Evolutionary conservation across 2,888 invertebrate species (phyloP).

Genomic region (Lepidocyrtoides sp.): DNA sequence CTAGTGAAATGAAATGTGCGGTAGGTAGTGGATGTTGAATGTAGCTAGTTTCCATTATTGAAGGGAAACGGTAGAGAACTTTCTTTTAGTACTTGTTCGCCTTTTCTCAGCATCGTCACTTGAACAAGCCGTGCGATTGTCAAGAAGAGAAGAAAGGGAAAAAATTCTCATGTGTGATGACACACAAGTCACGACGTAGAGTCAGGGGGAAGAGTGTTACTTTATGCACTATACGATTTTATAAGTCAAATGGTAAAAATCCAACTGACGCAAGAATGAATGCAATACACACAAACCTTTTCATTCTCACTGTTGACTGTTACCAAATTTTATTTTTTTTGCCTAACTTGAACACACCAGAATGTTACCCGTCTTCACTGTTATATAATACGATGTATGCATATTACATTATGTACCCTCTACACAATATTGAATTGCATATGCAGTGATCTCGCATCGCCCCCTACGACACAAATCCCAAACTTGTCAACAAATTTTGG

Average conservation of each 20-base stretch:
- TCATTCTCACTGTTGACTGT: not conserved
- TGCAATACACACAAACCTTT: not conserved
- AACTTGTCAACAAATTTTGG: slow-evolving; percentile 29
- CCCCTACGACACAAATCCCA: not conserved
- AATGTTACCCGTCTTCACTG: not conserved
- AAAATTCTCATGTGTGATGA: slow-evolving; percentile 19
- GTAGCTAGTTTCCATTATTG: slow-evolving; percentile 12
- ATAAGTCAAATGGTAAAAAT: no score
- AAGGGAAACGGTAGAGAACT: not conserved
- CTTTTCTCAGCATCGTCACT: not conserved
- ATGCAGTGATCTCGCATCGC: not conserved
- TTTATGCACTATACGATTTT: not conserved
- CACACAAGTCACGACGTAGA: slow-evolving; percentile 41
- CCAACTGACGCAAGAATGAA: not conserved
- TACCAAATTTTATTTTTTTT: not conserved
- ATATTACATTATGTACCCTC: slow-evolving; percentile 1
- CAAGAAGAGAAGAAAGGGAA: not conserved
- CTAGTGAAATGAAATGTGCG: not conserved
- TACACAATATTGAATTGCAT: slow-evolving; percentile 23
- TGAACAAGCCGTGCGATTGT: not conserved
- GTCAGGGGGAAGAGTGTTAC: slow-evolving; percentile 48
- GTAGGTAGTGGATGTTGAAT: not conserved
- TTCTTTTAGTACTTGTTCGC: slow-evolving; percentile 5
- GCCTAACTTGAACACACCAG: not conserved
- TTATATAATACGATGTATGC: not conserved